Conservation (phyloP, 2,113 vertebrate genomes). For the Rhabdomys dilectus region DNA sequence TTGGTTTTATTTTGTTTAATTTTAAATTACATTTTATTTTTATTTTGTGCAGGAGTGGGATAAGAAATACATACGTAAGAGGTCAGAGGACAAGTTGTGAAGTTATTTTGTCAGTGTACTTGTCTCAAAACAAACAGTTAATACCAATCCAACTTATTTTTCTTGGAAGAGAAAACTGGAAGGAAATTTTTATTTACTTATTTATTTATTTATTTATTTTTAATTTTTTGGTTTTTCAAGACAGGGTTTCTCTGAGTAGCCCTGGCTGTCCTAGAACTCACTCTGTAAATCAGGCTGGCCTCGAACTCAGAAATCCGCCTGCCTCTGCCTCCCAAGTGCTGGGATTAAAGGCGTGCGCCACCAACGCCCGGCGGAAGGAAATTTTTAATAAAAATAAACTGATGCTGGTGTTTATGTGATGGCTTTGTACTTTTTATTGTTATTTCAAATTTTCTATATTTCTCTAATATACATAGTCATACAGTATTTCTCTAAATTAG, state of each 20-base stretch:
- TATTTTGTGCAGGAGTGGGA: neutral
- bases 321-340: too few species aligned
- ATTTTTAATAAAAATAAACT: slow-evolving; percentile 16
- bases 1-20: neutral
- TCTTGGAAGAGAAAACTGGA: slow-evolving; percentile 4
- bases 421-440: neutral
- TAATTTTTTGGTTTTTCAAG: too few species aligned
- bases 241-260: too few species aligned
- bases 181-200: neutral
- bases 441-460: neutral
- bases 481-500: neutral
- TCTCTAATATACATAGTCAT: slow-evolving; percentile 11
- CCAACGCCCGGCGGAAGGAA: neutral
- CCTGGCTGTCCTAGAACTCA: too few species aligned
- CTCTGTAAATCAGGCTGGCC: too few species aligned
- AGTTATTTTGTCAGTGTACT: neutral
- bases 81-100: neutral
- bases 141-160: neutral
- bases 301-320: too few species aligned
- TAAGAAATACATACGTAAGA: neutral
- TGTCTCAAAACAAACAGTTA: neutral
- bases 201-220: too few species aligned
- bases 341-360: too few species aligned
- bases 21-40: neutral
- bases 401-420: neutral